phyloP scores from a whole-genome alignment of 2,888 invertebrate genomes.

The Pheosia gnoma region DNA sequence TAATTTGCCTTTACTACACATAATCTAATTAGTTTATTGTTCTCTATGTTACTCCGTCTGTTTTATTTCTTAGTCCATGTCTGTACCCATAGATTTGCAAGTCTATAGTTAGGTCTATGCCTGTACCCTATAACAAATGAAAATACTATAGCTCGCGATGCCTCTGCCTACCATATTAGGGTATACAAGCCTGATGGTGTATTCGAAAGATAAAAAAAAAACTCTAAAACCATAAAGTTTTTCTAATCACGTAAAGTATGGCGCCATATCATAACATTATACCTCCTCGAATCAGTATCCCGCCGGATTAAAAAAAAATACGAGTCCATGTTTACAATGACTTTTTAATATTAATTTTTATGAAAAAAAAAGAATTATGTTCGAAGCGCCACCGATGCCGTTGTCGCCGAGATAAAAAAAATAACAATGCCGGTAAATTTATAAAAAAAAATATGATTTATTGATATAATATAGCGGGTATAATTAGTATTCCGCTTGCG shows the following conservation, averaged over 20 bases:
- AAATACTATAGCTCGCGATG: too few species aligned
- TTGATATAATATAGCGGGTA: neutral
- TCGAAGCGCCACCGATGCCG: neutral
- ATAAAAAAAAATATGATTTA: neutral
- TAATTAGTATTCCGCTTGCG: neutral
- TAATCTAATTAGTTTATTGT: too few species aligned
- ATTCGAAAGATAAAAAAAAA: too few species aligned
- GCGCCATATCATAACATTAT: neutral
- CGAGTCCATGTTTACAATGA: neutral
- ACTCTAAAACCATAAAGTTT: neutral
- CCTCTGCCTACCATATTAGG: too few species aligned
- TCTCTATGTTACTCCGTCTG: too few species aligned
- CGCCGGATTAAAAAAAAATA: neutral
- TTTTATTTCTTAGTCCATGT: too few species aligned
- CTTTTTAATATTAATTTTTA: constrained; percentile 4
- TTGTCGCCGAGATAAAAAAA: neutral
- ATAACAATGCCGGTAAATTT: neutral
- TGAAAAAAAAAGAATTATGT: neutral
- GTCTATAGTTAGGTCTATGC: too few species aligned
- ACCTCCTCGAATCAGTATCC: neutral
- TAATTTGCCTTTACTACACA: too few species aligned
- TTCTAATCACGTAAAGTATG: neutral
- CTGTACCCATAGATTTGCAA: too few species aligned
- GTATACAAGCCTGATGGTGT: too few species aligned
- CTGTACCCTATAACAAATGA: too few species aligned